Evolutionary conservation across 2,888 invertebrate species (phyloP).

Genomic region (Oligia strigilis): DNA sequence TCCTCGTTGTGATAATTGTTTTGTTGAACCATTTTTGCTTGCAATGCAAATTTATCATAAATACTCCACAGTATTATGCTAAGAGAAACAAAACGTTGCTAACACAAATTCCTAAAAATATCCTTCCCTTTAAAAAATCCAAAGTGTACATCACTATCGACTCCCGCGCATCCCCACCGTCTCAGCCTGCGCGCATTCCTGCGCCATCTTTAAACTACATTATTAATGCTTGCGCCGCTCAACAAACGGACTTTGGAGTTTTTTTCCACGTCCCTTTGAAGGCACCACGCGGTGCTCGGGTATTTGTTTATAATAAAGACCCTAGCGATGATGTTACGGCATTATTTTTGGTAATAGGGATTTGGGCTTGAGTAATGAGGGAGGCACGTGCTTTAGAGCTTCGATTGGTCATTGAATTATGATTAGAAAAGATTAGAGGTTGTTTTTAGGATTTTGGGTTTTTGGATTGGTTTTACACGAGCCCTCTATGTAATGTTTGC

Average conservation of each 20-base stretch:
- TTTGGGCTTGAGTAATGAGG: conserved; percentile 55
- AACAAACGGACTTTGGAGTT: conserved; percentile 78
- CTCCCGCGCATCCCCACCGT: conserved; percentile 70
- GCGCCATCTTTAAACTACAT: conserved; percentile 89
- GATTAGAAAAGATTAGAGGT: conserved; percentile 15
- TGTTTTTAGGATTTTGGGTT: neutral
- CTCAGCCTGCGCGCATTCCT: conserved; percentile 83
- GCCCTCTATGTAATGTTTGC: neutral
- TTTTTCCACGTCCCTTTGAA: conserved; percentile 75
- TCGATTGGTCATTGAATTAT: conserved; percentile 31
- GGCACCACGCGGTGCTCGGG: conserved; percentile 74
- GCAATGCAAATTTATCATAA: neutral
- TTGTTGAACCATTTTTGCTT: neutral
- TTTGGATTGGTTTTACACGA: neutral
- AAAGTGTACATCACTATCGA: conserved; percentile 62
- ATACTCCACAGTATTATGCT: neutral
- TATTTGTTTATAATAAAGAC: conserved; percentile 87
- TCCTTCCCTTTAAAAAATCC: neutral
- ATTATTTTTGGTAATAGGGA: conserved; percentile 66
- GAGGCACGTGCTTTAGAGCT: conserved; percentile 58
- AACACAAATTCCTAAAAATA: neutral
- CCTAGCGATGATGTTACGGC: conserved; percentile 75
- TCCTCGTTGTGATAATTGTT: conserved; percentile 4
- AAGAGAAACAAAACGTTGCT: neutral
- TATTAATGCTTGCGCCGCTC: conserved; percentile 87